A percentile compares a stretch with the other conserved stretches of the same genome.
Conservation (phyloP, 2,797 vertebrate species). For the Sebastes itinus region DNA sequence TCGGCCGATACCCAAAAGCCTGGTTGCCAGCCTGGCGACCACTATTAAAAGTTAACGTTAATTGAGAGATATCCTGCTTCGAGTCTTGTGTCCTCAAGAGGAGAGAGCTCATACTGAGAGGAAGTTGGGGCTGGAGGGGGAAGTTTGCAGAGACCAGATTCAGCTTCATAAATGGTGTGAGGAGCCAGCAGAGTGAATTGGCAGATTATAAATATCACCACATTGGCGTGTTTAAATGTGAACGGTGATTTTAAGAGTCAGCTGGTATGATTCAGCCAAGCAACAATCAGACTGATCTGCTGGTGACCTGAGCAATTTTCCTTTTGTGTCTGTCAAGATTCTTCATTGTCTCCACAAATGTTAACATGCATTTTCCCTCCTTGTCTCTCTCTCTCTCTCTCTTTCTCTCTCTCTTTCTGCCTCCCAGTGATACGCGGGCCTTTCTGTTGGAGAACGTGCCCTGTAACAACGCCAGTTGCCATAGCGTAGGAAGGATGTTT, state of each 20-base stretch:
- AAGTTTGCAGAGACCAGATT: background rate
- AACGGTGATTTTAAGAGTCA: background rate
- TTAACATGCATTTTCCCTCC: background rate
- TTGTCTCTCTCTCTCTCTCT: background rate
- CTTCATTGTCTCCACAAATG: background rate
- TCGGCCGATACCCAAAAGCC: too few species aligned
- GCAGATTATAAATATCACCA: background rate
- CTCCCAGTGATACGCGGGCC: conserved; percentile 87
- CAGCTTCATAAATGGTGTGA: background rate
- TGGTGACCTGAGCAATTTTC: background rate
- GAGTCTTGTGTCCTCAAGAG: background rate
- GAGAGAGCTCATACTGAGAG: background rate
- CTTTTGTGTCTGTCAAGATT: background rate
- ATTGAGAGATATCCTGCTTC: background rate
- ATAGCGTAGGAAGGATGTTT: conserved; percentile 85
- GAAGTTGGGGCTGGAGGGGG: background rate
- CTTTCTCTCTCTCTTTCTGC: background rate
- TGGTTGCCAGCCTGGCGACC: too few species aligned
- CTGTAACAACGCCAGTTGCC: conserved; percentile 86
- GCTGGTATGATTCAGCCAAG: background rate
- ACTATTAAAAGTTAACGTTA: too few species aligned
- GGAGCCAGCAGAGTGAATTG: background rate
- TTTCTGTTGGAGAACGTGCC: conserved; percentile 94
- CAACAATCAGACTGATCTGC: background rate
- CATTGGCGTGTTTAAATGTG: background rate